Conservation (phyloP, 1,140 invertebrate species). For the Leptopilina clavipes region DNA sequence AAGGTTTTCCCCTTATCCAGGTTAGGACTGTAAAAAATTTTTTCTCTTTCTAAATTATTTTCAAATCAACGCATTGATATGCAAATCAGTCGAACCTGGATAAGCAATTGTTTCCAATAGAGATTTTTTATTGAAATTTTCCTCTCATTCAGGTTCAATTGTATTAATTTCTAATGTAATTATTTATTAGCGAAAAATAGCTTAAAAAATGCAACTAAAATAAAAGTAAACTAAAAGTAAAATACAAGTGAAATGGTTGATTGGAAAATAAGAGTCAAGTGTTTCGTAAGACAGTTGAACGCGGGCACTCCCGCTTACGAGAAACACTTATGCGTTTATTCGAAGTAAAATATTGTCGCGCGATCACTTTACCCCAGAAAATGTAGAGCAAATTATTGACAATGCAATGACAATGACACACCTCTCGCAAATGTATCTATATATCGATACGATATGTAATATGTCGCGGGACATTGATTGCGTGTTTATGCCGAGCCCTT, state of each 20-base stretch:
- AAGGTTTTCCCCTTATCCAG: too few relatives aligned
- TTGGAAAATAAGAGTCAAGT: background rate
- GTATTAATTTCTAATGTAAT: too few relatives aligned
- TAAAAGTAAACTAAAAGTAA: background rate
- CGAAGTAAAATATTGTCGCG: background rate
- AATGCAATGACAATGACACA: slow-evolving; percentile 24
- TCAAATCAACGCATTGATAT: too few relatives aligned
- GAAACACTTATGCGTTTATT: slow-evolving; percentile 14
- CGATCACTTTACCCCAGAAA: background rate
- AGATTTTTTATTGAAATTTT: too few relatives aligned
- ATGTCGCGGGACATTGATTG: background rate
- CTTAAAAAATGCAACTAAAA: too few relatives aligned
- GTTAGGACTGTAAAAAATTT: too few relatives aligned
- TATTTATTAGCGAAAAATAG: too few relatives aligned
- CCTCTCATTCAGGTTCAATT: too few relatives aligned
- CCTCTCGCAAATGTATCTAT: background rate
- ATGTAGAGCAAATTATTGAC: slow-evolving; percentile 21
- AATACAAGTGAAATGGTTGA: too few relatives aligned
- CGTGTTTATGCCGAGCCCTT: slow-evolving; percentile 22
- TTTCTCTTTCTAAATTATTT: too few relatives aligned
- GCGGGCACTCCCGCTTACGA: slow-evolving; percentile 7
- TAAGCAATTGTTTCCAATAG: too few relatives aligned
- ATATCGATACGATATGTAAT: background rate
- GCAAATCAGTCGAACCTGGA: too few relatives aligned
- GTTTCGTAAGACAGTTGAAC: background rate